phyloP scores from a whole-genome alignment of 2,113 vertebrate genomes.

The Podilymbus podiceps region DNA sequence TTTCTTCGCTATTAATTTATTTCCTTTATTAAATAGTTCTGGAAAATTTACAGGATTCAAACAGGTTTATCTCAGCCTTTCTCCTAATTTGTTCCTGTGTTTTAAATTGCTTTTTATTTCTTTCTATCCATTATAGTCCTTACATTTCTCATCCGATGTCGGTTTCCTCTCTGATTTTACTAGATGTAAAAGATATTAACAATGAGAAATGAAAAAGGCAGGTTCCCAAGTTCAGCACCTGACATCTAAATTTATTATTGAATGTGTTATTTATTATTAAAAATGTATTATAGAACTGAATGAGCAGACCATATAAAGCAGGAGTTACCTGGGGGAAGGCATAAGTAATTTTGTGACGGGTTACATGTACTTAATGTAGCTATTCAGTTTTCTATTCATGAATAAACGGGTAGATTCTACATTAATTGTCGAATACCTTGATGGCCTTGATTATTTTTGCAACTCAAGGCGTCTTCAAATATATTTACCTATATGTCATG shows the following conservation, averaged over 20 bases:
- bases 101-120: neutral
- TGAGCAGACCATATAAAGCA: conserved; percentile 21
- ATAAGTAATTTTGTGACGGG: conserved; percentile 62
- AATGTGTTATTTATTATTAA: conserved; percentile 71
- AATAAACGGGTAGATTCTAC: conserved; percentile 48
- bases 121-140: neutral
- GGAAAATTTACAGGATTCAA: neutral
- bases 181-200: neutral
- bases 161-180: neutral
- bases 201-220: neutral
- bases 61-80: neutral
- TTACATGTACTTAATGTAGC: conserved; percentile 58
- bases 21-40: neutral
- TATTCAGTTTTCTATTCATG: conserved; percentile 66
- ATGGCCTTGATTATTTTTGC: neutral
- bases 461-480: conserved; percentile 37
- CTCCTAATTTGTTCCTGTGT: neutral
- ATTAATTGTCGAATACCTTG: conserved; percentile 49
- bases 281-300: conserved; percentile 63
- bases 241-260: conserved; percentile 44
- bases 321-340: conserved; percentile 27
- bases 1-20: neutral
- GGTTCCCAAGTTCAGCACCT: neutral
- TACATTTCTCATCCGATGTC: neutral
- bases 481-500: conserved; percentile 44